phyloP scores from a whole-genome alignment of 2,113 vertebrate species.

The Anarrhichthys ocellatus region DNA sequence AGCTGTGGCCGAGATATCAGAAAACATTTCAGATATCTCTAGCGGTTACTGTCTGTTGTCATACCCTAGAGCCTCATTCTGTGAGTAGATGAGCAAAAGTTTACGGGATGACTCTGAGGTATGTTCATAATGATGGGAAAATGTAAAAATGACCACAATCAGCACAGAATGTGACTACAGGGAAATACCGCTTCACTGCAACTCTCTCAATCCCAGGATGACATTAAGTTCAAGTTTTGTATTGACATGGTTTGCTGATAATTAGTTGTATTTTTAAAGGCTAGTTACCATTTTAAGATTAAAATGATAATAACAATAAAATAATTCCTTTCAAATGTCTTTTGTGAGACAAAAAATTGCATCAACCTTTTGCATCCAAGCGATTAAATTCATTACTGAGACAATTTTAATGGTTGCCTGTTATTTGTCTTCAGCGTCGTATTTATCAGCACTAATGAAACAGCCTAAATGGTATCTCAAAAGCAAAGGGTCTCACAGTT shows the following conservation, averaged over 20 bases:
- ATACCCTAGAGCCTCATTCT: conserved; percentile 58
- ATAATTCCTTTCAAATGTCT: neutral
- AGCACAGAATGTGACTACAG: conserved; percentile 4
- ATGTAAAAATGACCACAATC: conserved; percentile 24
- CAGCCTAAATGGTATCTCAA: conserved; percentile 22
- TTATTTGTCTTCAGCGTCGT: conserved; percentile 25
- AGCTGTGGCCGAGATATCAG: conserved; percentile 74
- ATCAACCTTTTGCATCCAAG: neutral
- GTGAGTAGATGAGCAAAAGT: conserved; percentile 24
- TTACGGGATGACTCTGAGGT: conserved; percentile 58
- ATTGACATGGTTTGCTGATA: neutral
- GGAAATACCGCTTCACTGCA: conserved; percentile 39
- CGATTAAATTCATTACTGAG: neutral
- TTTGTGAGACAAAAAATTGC: neutral
- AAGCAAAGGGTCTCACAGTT: conserved; percentile 37
- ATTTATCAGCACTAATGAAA: conserved; percentile 45
- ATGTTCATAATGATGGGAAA: conserved; percentile 55
- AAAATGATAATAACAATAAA: neutral
- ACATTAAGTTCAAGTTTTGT: neutral
- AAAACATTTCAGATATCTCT: conserved; percentile 70
- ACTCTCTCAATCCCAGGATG: conserved; percentile 25
- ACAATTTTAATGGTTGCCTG: conserved; percentile 14
- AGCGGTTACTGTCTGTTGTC: conserved; percentile 55
- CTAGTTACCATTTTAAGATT: conserved; percentile 1
- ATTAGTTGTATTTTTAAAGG: neutral